A percentile compares a stretch with the other conserved stretches of the same genome.
Conservation (phyloP, 2,888 invertebrate genomes). For the Hypena proboscidalis region DNA sequence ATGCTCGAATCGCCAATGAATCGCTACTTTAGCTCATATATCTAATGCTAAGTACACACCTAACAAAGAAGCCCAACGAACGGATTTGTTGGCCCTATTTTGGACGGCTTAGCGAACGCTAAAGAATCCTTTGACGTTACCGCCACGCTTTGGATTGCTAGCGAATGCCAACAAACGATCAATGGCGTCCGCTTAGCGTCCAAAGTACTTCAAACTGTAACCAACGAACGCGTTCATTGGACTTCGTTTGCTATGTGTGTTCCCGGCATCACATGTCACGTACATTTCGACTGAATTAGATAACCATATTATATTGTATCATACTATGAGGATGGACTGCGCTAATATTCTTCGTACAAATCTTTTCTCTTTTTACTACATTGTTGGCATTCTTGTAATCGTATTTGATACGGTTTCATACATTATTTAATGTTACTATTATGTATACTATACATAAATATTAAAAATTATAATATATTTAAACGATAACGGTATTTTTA, state of each 20-base stretch:
- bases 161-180: not conserved
- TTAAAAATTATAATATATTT: constrained; percentile 54
- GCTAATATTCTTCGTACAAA: constrained; percentile 77
- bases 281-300: constrained; percentile 65
- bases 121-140: too few species aligned
- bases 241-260: not conserved
- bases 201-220: too few species aligned
- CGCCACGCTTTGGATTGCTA: too few species aligned
- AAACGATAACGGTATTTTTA: constrained; percentile 19
- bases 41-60: too few species aligned
- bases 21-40: too few species aligned
- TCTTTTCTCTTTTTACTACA: constrained; percentile 64
- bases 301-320: constrained; percentile 52
- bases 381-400: constrained; percentile 65
- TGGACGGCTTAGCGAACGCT: too few species aligned
- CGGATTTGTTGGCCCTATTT: too few species aligned
- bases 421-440: constrained; percentile 57
- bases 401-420: constrained; percentile 66
- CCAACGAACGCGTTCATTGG: too few species aligned
- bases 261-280: constrained; percentile 34
- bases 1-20: too few species aligned
- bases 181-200: too few species aligned
- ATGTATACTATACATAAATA: constrained; percentile 50
- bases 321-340: constrained; percentile 59
- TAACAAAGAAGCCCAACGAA: too few species aligned